Percentiles rank a stretch among this genome's conserved stretches.
Evolutionary conservation across 2,797 vertebrate species (phyloP).

Genomic region (Poeciliopsis paucimaculata): DNA sequence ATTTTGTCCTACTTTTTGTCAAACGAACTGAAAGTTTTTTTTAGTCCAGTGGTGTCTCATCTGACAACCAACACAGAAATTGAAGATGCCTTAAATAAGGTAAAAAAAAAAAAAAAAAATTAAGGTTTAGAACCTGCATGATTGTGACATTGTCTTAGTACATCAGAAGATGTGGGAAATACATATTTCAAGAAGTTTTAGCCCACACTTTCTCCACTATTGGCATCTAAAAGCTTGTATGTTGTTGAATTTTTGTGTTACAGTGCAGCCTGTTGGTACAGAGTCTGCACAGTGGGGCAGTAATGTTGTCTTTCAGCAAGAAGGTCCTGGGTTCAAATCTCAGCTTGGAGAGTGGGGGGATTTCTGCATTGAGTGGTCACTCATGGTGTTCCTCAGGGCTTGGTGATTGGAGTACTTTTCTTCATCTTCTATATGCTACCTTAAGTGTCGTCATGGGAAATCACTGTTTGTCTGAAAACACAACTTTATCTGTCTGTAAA

Average conservation of each 20-base stretch:
- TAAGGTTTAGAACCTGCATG: not conserved
- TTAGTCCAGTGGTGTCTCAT: not conserved
- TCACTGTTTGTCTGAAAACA: not conserved
- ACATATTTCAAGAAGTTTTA: not conserved
- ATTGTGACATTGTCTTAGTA: not conserved
- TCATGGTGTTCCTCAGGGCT: not conserved
- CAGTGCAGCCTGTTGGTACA: too few species aligned
- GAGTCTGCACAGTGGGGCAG: too few species aligned
- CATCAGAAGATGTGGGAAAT: not conserved
- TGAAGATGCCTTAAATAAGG: not conserved
- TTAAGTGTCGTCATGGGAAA: not conserved
- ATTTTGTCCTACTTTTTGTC: not conserved
- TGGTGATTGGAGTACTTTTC: not conserved
- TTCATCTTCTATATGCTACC: not conserved
- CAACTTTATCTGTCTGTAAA: not conserved
- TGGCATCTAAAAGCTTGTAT: too few species aligned
- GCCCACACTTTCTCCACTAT: too few species aligned
- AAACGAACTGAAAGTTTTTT: not conserved
- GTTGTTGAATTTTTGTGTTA: too few species aligned
- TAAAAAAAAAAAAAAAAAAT: not conserved
- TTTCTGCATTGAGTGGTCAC: too few species aligned
- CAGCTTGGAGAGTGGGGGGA: too few species aligned
- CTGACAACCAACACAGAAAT: not conserved
- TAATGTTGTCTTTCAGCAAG: too few species aligned
- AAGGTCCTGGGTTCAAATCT: too few species aligned